phyloP scores from a whole-genome alignment of 2,113 vertebrate genomes.

The Gallinago undulata region DNA sequence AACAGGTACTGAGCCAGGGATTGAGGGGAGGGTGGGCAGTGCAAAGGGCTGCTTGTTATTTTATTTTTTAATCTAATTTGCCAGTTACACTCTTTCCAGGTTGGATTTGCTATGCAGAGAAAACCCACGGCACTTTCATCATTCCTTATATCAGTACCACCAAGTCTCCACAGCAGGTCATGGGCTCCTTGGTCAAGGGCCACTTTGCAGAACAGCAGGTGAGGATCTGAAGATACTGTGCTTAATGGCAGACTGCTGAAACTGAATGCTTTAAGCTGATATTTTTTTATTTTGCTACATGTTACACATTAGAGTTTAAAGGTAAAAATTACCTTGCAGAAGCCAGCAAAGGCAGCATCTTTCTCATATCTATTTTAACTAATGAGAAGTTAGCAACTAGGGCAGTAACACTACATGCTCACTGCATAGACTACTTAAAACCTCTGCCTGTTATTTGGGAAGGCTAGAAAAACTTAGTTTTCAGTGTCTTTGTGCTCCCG shows the following conservation, averaged over 20 bases:
- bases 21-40: neutral
- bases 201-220: slow-evolving; percentile 88
- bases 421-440: neutral
- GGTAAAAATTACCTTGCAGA: neutral
- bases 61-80: neutral
- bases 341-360: neutral
- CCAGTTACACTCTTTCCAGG: slow-evolving; percentile 66
- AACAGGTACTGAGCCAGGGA: neutral
- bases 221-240: neutral
- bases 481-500: neutral
- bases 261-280: rapidly evolving
- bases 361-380: neutral
- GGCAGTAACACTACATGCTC: neutral
- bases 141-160: slow-evolving; percentile 90
- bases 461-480: neutral
- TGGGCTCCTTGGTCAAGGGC: slow-evolving; percentile 92
- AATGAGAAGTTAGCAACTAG: neutral
- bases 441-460: neutral
- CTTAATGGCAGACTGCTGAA: neutral
- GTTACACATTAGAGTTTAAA: neutral
- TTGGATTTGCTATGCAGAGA: slow-evolving; percentile 98
- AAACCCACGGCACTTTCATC: slow-evolving; percentile 90
- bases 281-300: neutral
- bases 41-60: rapidly evolving
- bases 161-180: slow-evolving; percentile 94